These are phyloP conservation scores for Hycleus phaleratus DNA, from an alignment of 1,140 invertebrate species.

Conservation along the genomic window DNA sequence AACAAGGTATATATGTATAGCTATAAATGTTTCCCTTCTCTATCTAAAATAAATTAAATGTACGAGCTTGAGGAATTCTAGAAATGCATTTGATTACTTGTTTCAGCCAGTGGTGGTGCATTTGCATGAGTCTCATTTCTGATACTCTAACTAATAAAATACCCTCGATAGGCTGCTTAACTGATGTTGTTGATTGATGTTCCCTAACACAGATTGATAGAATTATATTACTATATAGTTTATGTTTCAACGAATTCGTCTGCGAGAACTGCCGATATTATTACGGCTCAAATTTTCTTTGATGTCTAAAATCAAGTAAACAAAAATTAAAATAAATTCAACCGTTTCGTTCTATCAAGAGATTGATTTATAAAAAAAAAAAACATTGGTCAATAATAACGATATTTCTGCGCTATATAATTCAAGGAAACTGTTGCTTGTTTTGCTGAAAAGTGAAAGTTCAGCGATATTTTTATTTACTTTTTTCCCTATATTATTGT, in stretches of 20 bases:
- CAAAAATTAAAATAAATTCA: too few species aligned
- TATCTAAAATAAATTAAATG: conserved; percentile 14
- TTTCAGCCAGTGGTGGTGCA: conserved; percentile 1
- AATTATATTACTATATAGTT: too few species aligned
- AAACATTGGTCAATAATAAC: too few species aligned
- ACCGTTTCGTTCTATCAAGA: too few species aligned
- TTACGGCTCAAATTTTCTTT: too few species aligned
- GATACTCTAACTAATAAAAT: conserved; percentile 10
- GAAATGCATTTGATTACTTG: conserved; percentile 16
- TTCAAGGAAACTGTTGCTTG: conserved; percentile 3
- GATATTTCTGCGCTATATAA: too few species aligned
- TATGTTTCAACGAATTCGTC: too few species aligned
- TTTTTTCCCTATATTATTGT: not conserved
- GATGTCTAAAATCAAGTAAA: too few species aligned
- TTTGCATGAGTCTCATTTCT: conserved; percentile 8
- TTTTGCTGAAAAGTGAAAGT: conserved; percentile 1
- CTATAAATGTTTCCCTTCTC: not conserved
- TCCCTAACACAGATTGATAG: not conserved
- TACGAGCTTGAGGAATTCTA: conserved; percentile 10
- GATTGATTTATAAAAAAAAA: too few species aligned
- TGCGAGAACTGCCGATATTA: too few species aligned
- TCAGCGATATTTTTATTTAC: conserved; percentile 14
- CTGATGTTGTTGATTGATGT: conserved; percentile 10
- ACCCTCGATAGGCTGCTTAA: conserved; percentile 6
- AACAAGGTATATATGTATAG: too few species aligned